Percentiles rank a stretch among this genome's conserved stretches.
Conservation (phyloP, 1,140 invertebrate species). For the Nixonia krombeini region DNA sequence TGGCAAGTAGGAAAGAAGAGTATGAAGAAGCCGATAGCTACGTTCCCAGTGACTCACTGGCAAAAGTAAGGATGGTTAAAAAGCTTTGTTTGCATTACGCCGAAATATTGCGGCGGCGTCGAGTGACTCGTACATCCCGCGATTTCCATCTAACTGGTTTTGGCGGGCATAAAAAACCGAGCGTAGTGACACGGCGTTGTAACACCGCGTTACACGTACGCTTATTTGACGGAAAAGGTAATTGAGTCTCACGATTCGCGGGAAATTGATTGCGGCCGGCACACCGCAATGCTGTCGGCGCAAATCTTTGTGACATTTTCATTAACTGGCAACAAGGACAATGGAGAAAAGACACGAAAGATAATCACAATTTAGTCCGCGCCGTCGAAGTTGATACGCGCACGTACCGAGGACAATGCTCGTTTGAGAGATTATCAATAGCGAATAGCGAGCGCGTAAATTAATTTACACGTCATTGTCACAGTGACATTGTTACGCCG, state of each 20-base stretch:
- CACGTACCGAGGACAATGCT: background rate
- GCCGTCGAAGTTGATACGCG: conserved; percentile 11
- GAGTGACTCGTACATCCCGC: background rate
- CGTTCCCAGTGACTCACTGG: conserved; percentile 29
- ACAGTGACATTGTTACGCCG: too few relatives aligned
- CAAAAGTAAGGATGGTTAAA: conserved; percentile 20
- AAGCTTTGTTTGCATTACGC: too few relatives aligned
- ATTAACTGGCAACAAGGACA: conserved; percentile 47
- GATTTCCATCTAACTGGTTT: conserved; percentile 19
- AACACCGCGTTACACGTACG: conserved; percentile 18
- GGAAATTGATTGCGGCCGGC: conserved; percentile 45
- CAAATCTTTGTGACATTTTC: conserved; percentile 52
- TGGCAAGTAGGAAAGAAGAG: too few relatives aligned
- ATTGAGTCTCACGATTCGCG: conserved; percentile 45
- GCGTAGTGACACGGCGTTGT: conserved; percentile 24
- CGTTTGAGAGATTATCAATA: conserved; percentile 20
- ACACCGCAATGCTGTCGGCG: conserved; percentile 32
- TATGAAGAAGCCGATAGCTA: too few relatives aligned
- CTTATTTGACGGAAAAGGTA: conserved; percentile 39
- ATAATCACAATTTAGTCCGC: conserved; percentile 40
- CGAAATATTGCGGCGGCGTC: background rate
- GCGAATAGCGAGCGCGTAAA: conserved; percentile 1
- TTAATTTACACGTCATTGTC: too few relatives aligned
- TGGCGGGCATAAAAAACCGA: conserved; percentile 11
- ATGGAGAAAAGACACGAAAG: conserved; percentile 39